A percentile compares a stretch with the other conserved stretches of the same genome.
These are phyloP conservation scores for Semotilus atromaculatus DNA, from an alignment of 2,797 vertebrate genomes.

Conservation along the genomic window DNA sequence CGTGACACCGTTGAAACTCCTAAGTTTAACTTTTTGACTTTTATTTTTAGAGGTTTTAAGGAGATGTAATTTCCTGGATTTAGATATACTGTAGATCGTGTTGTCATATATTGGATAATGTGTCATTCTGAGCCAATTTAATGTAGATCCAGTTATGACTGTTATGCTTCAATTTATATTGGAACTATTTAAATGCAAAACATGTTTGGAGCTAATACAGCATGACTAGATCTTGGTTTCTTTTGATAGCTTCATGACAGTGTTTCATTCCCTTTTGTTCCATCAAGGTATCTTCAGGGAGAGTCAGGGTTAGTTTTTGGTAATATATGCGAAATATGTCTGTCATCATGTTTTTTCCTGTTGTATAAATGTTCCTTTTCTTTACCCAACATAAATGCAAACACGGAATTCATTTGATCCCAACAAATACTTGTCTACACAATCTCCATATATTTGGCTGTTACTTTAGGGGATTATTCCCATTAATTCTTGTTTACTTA, in stretches of 20 bases:
- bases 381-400: conserved; percentile 8
- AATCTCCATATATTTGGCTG: conserved; percentile 8
- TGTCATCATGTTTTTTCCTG: background rate
- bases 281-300: background rate
- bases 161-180: background rate
- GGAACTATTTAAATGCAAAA: background rate
- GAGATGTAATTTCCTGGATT: background rate
- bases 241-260: too few relatives aligned
- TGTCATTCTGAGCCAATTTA: background rate
- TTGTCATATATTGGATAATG: background rate
- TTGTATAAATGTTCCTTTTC: background rate
- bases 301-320: too few relatives aligned
- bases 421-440: background rate
- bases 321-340: background rate
- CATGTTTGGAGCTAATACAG: background rate
- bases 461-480: conserved; percentile 28
- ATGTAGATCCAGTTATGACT: background rate
- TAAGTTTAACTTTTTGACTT: background rate
- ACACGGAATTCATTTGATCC: conserved; percentile 17
- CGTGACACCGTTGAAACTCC: background rate
- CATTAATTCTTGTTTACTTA: conserved; percentile 26
- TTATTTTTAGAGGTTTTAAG: background rate
- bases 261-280: background rate
- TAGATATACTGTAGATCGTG: background rate
- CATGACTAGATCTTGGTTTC: background rate